Evolutionary conservation across 2,113 vertebrate genomes (phyloP).

Genomic region (Myiozetetes cayanensis): DNA sequence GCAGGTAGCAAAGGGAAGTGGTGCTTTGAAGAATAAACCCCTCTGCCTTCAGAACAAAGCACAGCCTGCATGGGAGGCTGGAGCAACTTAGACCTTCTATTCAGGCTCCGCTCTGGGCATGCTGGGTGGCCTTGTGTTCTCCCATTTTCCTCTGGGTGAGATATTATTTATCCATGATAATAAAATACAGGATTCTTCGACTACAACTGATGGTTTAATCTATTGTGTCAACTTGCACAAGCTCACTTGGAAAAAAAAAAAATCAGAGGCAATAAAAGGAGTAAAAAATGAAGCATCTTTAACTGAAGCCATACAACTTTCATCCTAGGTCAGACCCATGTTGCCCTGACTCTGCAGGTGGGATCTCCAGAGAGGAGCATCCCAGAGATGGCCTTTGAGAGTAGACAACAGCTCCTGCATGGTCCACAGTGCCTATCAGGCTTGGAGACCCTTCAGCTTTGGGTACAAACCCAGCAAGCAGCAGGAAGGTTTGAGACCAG

Average conservation of each 20-base stretch:
- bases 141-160: constrained; percentile 15
- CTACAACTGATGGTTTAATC: not conserved
- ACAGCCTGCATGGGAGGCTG: not conserved
- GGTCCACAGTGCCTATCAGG: not conserved
- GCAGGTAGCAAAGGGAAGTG: constrained; percentile 51
- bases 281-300: not conserved
- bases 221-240: not conserved
- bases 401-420: not conserved
- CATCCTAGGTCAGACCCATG: not conserved
- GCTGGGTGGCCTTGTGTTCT: constrained; percentile 40
- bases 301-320: not conserved
- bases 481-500: not conserved
- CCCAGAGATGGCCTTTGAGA: not conserved
- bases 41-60: constrained; percentile 15
- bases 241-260: not conserved
- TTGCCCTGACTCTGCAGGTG: not conserved
- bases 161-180: constrained; percentile 27
- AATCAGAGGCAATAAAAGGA: not conserved
- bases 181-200: constrained; percentile 13
- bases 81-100: not conserved
- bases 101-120: constrained; percentile 10
- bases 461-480: not conserved
- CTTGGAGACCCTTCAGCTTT: not conserved
- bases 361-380: not conserved
- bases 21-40: constrained; percentile 52